Evolutionary conservation across 1,140 invertebrate genomes (phyloP).

Genomic region (Nymphalis io): DNA sequence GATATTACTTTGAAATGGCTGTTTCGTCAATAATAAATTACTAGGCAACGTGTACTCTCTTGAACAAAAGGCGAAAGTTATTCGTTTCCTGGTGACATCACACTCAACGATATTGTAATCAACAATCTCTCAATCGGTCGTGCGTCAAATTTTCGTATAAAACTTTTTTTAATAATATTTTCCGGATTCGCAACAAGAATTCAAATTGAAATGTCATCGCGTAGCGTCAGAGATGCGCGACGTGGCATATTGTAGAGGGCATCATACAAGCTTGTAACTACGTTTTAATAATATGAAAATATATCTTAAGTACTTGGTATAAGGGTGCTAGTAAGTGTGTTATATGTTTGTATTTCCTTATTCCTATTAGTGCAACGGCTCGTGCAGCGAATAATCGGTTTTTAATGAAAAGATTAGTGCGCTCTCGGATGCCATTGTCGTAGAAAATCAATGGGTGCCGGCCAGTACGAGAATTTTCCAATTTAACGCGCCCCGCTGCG

Average conservation of each 20-base stretch:
- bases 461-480: slow-evolving; percentile 73
- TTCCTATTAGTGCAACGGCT: slow-evolving; percentile 72
- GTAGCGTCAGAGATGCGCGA: slow-evolving; percentile 49
- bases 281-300: slow-evolving; percentile 28
- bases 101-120: slow-evolving; percentile 9
- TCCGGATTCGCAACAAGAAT: slow-evolving; percentile 62
- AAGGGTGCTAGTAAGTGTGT: slow-evolving; percentile 20
- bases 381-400: slow-evolving; percentile 77
- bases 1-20: too few species aligned
- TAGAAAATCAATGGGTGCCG: slow-evolving; percentile 60
- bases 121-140: slow-evolving; percentile 22
- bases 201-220: slow-evolving; percentile 76
- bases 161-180: slow-evolving; percentile 58
- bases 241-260: slow-evolving; percentile 61
- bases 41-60: neutral
- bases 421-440: slow-evolving; percentile 62
- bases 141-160: slow-evolving; percentile 19
- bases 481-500: slow-evolving; percentile 57
- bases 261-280: slow-evolving; percentile 33
- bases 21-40: too few species aligned
- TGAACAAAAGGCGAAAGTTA: neutral
- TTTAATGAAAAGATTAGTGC: slow-evolving; percentile 80
- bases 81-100: slow-evolving; percentile 8
- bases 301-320: slow-evolving; percentile 35
- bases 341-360: slow-evolving; percentile 45